Conservation (phyloP, 2,888 invertebrate species). For the Notodonta dromedarius region DNA sequence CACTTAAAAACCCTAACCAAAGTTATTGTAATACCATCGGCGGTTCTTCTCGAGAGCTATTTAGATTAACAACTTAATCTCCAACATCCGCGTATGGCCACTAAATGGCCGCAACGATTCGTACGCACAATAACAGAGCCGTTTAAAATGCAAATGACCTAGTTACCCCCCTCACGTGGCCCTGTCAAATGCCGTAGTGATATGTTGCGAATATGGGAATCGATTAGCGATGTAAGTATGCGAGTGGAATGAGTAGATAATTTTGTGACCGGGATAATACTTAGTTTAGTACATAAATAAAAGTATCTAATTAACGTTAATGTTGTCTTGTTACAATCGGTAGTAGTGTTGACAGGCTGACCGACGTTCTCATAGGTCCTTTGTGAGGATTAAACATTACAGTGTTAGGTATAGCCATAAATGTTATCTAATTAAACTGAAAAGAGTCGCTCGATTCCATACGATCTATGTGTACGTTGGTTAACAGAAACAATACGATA, state of each 20-base stretch:
- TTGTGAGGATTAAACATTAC: too few relatives aligned
- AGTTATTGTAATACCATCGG: slow-evolving; percentile 3
- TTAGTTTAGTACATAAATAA: too few relatives aligned
- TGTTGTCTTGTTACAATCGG: too few relatives aligned
- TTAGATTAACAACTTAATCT: slow-evolving; percentile 41
- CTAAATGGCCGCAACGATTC: slow-evolving; percentile 41
- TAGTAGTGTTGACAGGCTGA: too few relatives aligned
- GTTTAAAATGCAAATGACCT: slow-evolving; percentile 55
- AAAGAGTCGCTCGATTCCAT: too few relatives aligned
- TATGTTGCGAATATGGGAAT: slow-evolving; percentile 1
- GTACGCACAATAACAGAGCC: slow-evolving; percentile 40
- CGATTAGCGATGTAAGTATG: background rate
- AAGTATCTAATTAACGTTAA: too few relatives aligned
- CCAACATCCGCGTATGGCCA: slow-evolving; percentile 30
- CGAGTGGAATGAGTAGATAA: background rate
- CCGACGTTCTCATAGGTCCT: too few relatives aligned
- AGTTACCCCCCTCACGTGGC: slow-evolving; percentile 25
- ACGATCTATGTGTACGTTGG: too few relatives aligned
- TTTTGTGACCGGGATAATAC: too few relatives aligned
- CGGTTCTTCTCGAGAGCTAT: slow-evolving; percentile 19
- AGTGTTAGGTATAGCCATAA: too few relatives aligned
- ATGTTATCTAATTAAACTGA: too few relatives aligned
- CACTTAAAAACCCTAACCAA: background rate
- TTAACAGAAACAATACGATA: too few relatives aligned
- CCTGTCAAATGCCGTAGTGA: slow-evolving; percentile 16